phyloP scores from a whole-genome alignment of 2,113 vertebrate species.

The Suncus etruscus region DNA sequence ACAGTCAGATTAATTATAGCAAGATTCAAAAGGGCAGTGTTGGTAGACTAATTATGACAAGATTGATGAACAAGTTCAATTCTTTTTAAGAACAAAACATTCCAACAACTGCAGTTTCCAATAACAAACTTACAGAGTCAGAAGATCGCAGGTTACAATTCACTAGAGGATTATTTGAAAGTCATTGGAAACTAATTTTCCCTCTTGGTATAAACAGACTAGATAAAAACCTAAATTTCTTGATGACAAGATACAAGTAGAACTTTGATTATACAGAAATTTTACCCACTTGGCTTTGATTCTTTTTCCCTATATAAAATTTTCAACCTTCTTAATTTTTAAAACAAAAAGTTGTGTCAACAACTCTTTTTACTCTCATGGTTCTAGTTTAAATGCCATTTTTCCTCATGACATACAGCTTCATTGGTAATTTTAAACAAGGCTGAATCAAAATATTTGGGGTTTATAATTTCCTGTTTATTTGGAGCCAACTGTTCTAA shows the following conservation, averaged over 20 bases:
- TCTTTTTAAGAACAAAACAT: slow-evolving; percentile 59
- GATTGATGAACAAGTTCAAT: slow-evolving; percentile 44
- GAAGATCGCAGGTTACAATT: slow-evolving; percentile 24
- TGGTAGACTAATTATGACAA: slow-evolving; percentile 37
- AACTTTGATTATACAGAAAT: slow-evolving; percentile 64
- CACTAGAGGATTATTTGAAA: slow-evolving; percentile 44
- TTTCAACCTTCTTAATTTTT: slow-evolving; percentile 57
- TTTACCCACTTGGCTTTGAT: neutral
- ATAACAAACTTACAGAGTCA: neutral
- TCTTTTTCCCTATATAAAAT: slow-evolving; percentile 39
- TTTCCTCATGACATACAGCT: slow-evolving; percentile 63
- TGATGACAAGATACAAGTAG: slow-evolving; percentile 56
- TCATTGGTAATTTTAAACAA: slow-evolving; percentile 77
- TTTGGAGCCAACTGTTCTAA: slow-evolving; percentile 74
- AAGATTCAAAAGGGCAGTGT: slow-evolving; percentile 26
- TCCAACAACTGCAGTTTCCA: slow-evolving; percentile 22
- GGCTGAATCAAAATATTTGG: slow-evolving; percentile 79
- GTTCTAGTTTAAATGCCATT: slow-evolving; percentile 70
- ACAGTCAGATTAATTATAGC: slow-evolving; percentile 43
- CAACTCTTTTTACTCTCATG: slow-evolving; percentile 46
- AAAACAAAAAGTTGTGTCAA: slow-evolving; percentile 64
- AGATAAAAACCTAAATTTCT: slow-evolving; percentile 54
- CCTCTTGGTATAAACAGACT: slow-evolving; percentile 46
- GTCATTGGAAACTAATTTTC: slow-evolving; percentile 38
- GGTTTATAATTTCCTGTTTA: slow-evolving; percentile 79